phyloP scores from a whole-genome alignment of 23 tunicate species.

The Phallusia fumigata region DNA sequence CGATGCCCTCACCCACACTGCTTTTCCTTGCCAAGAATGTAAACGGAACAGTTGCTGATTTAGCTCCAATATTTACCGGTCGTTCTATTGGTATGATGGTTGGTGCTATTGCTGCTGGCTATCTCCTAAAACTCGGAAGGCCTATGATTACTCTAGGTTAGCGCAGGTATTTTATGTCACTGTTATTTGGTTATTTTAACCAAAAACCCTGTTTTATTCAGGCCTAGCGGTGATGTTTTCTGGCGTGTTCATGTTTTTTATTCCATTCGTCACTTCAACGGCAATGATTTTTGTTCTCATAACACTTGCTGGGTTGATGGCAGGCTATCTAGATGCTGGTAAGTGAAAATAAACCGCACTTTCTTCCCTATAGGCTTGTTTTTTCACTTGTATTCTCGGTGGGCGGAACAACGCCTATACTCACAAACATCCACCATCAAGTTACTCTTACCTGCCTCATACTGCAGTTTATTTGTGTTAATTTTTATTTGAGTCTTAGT shows the following conservation, averaged over 20 bases:
- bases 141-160: not conserved
- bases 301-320: conserved; percentile 42
- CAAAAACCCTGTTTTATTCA: not conserved
- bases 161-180: not conserved
- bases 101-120: conserved; percentile 33
- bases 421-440: not conserved
- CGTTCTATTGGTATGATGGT: conserved; percentile 35
- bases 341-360: not conserved
- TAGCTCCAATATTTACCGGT: conserved; percentile 34
- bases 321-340: conserved; percentile 40
- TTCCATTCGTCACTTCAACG: conserved; percentile 26
- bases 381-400: too few species aligned
- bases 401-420: too few species aligned
- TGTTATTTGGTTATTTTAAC: not conserved
- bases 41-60: conserved; percentile 19
- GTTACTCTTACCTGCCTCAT: too few species aligned
- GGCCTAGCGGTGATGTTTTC: not conserved
- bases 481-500: too few species aligned
- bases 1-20: conserved; percentile 72
- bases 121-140: not conserved
- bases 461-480: too few species aligned
- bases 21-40: conserved; percentile 40
- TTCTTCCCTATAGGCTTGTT: too few species aligned
- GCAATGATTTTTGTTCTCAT: conserved; percentile 19
- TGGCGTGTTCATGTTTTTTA: not conserved